Evolutionary conservation across 2,113 vertebrate species (phyloP).

Genomic region (Amphiprion percula): DNA sequence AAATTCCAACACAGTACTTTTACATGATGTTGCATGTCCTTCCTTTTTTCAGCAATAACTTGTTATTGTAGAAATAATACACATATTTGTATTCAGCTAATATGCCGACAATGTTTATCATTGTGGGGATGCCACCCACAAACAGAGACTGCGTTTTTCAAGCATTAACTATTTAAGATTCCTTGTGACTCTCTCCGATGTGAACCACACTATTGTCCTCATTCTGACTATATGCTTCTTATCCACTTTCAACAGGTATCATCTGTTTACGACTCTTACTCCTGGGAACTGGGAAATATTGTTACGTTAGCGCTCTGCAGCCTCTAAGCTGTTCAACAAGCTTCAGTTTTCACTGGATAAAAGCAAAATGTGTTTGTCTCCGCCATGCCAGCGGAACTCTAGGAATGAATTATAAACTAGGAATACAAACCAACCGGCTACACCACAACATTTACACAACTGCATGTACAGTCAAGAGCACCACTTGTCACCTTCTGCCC

Average conservation of each 20-base stretch:
- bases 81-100: background rate
- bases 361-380: constrained; percentile 54
- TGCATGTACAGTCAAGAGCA: constrained; percentile 54
- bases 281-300: constrained; percentile 63
- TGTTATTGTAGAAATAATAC: constrained; percentile 12
- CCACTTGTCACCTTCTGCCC: constrained; percentile 73
- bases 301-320: constrained; percentile 46
- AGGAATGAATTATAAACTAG: constrained; percentile 54
- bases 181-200: background rate
- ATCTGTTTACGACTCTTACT: constrained; percentile 51
- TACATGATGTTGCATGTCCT: background rate
- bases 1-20: background rate
- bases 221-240: constrained; percentile 41
- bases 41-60: background rate
- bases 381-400: constrained; percentile 29
- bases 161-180: background rate
- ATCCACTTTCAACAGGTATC: constrained; percentile 49
- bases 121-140: background rate
- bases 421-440: constrained; percentile 45
- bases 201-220: constrained; percentile 14
- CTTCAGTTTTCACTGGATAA: constrained; percentile 57
- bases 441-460: constrained; percentile 38
- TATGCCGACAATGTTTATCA: background rate
- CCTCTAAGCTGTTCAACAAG: constrained; percentile 43
- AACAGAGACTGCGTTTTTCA: background rate